phyloP scores from a whole-genome alignment of 2,797 vertebrate species.

The Bufotes viridis region DNA sequence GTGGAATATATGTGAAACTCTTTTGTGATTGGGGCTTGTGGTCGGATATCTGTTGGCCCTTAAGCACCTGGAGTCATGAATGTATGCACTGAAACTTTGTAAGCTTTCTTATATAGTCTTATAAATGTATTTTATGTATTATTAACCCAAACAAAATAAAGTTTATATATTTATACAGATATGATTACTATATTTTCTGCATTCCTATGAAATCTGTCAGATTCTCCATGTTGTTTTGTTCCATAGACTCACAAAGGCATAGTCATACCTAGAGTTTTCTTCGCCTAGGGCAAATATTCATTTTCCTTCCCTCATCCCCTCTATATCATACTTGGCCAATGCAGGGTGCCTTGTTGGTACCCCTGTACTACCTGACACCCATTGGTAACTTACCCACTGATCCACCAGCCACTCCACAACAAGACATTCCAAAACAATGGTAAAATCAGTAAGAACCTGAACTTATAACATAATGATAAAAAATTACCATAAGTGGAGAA shows the following conservation, averaged over 20 bases:
- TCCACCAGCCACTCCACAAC: neutral
- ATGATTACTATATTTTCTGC: constrained; percentile 27
- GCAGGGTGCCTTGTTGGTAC: too few species aligned
- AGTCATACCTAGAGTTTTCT: neutral
- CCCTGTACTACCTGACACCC: too few species aligned
- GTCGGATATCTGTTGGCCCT: neutral
- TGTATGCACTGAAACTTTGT: constrained; percentile 74
- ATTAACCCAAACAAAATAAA: constrained; percentile 75
- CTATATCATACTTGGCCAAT: neutral
- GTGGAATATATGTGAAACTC: constrained; percentile 60
- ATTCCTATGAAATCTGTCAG: neutral
- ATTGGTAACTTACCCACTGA: too few species aligned
- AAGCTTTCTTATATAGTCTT: constrained; percentile 72
- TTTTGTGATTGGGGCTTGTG: constrained; percentile 15
- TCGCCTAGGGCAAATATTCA: neutral
- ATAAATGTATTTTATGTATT: constrained; percentile 74
- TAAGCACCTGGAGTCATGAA: constrained; percentile 64
- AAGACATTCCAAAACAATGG: too few species aligned
- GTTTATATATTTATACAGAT: constrained; percentile 75
- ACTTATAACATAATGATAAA: too few species aligned
- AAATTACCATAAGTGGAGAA: too few species aligned
- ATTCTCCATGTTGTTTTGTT: neutral
- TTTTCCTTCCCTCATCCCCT: neutral
- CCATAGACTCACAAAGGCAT: neutral
- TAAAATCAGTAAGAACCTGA: too few species aligned